Percentiles rank a stretch among this genome's conserved stretches.
Conservation (phyloP, 23 tunicate species). For the Ascidia mentula region DNA sequence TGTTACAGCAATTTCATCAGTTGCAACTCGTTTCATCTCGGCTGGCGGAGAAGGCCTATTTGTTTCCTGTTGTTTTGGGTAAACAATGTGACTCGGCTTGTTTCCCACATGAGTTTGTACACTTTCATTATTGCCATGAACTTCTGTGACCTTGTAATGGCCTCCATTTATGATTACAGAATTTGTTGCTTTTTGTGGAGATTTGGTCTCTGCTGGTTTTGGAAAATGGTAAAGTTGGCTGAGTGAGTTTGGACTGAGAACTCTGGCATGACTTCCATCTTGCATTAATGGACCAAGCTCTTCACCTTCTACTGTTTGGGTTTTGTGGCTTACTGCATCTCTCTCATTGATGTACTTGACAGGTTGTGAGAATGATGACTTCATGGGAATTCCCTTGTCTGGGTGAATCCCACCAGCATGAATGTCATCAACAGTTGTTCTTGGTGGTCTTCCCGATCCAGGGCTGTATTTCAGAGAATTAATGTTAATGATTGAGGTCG, state of each 20-base stretch:
- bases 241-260: constrained; percentile 21
- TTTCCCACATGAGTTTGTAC: background rate
- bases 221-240: constrained; percentile 47
- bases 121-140: constrained; percentile 21
- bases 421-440: background rate
- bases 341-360: constrained; percentile 54
- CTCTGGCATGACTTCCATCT: constrained; percentile 62
- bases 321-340: background rate
- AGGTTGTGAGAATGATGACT: constrained; percentile 7
- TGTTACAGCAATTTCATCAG: background rate
- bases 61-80: constrained; percentile 20
- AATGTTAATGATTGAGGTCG: constrained; percentile 24
- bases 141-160: constrained; percentile 45
- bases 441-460: background rate
- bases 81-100: constrained; percentile 28
- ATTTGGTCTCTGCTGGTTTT: constrained; percentile 16
- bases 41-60: background rate
- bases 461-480: constrained; percentile 57
- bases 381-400: constrained; percentile 14
- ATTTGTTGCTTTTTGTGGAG: constrained; percentile 8
- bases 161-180: constrained; percentile 46
- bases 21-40: background rate
- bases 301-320: constrained; percentile 4
- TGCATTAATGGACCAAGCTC: constrained; percentile 59
- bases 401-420: background rate